Evolutionary conservation across 2,888 invertebrate genomes (phyloP).

Genomic region (Cepaea hortensis): DNA sequence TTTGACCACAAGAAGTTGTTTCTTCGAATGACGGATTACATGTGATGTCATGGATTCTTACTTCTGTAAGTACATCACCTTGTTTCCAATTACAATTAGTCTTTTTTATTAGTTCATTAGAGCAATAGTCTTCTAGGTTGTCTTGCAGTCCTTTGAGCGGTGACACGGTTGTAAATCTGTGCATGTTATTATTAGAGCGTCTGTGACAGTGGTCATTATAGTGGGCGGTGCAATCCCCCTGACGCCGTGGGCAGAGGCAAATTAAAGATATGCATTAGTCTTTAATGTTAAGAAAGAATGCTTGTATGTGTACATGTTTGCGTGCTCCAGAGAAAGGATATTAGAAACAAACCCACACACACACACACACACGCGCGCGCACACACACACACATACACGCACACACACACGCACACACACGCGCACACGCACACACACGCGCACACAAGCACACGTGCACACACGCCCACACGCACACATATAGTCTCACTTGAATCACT

Average conservation of each 20-base stretch:
- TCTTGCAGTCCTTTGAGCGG: too few relatives aligned
- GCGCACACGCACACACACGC: background rate
- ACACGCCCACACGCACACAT: background rate
- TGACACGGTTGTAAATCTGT: too few relatives aligned
- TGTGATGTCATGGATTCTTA: background rate
- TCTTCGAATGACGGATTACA: background rate
- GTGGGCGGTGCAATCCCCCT: too few relatives aligned
- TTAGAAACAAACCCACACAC: background rate
- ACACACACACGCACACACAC: background rate
- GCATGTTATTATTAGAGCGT: too few relatives aligned
- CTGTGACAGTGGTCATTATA: too few relatives aligned
- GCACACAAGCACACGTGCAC: background rate
- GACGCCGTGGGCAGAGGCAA: too few relatives aligned
- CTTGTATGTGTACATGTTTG: background rate
- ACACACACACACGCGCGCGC: background rate
- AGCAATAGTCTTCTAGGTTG: too few relatives aligned
- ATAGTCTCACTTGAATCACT: background rate
- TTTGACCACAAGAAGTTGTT: too few relatives aligned
- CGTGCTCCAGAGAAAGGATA: background rate
- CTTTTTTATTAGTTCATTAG: too few relatives aligned
- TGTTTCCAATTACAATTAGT: too few relatives aligned
- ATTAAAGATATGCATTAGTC: too few relatives aligned
- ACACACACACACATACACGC: background rate
- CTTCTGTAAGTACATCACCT: background rate
- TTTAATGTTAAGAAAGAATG: too few relatives aligned